These are phyloP conservation scores for Chionis minor DNA, from an alignment of 2,113 vertebrate species.

Conservation along the genomic window DNA sequence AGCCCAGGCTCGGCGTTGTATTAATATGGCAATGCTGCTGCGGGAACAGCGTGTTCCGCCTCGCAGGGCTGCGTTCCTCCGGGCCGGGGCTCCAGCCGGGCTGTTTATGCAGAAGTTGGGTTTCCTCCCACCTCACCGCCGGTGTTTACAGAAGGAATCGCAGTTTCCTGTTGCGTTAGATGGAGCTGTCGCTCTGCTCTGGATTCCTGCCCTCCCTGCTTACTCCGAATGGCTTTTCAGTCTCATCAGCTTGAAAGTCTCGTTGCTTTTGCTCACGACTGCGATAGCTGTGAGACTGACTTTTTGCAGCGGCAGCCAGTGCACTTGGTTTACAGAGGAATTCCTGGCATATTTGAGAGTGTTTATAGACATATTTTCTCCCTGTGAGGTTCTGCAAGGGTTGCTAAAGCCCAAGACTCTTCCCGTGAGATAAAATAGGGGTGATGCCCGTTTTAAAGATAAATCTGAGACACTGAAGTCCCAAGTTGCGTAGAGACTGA, in stretches of 20 bases:
- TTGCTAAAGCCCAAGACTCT: background rate
- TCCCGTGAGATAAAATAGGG: background rate
- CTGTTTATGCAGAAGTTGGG: constrained; percentile 34
- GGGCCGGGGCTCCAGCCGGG: background rate
- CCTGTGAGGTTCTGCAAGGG: background rate
- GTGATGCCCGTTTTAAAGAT: background rate
- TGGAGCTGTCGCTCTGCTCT: background rate
- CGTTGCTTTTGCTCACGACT: background rate
- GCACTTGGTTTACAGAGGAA: background rate
- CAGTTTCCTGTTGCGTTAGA: constrained; percentile 53
- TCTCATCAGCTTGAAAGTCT: background rate
- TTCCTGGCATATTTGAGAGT: background rate
- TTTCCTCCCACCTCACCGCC: constrained; percentile 34
- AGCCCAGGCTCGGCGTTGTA: background rate
- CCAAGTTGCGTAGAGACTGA: background rate
- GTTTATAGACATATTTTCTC: background rate
- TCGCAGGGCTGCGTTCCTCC: background rate
- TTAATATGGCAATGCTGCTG: background rate
- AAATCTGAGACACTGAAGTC: background rate
- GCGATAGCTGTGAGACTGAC: background rate
- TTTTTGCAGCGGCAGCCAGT: background rate
- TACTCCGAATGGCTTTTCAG: background rate
- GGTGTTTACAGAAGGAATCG: constrained; percentile 48
- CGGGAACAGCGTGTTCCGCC: background rate
- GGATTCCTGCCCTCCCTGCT: constrained; percentile 4